These are phyloP conservation scores for Hemithea aestivaria DNA, from an alignment of 2,888 invertebrate species.

Conservation along the genomic window DNA sequence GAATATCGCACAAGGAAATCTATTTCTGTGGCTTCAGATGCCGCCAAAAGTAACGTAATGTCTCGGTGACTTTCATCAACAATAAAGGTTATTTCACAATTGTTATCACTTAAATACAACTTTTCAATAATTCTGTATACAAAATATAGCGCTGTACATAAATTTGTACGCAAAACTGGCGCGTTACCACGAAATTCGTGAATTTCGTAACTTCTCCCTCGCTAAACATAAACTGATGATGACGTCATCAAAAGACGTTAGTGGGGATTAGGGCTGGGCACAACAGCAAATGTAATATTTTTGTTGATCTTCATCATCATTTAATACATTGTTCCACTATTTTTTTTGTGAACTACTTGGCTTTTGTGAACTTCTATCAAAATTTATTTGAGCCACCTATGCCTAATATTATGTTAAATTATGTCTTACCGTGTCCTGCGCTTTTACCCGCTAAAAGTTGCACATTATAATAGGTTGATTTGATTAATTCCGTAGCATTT, in stretches of 20 bases:
- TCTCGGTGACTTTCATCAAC: constrained; percentile 36
- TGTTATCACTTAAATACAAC: constrained; percentile 9
- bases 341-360: constrained; percentile 3
- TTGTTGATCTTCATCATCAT: too few relatives aligned
- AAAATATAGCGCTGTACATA: constrained; percentile 33
- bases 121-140: constrained; percentile 10
- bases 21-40: constrained; percentile 73
- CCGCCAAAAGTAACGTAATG: constrained; percentile 73
- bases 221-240: constrained; percentile 69
- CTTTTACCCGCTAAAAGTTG: too few relatives aligned
- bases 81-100: constrained; percentile 21
- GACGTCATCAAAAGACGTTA: constrained; percentile 64
- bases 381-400: too few relatives aligned
- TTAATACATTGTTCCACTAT: too few relatives aligned
- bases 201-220: constrained; percentile 58
- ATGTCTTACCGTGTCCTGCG: too few relatives aligned
- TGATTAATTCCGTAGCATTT: too few relatives aligned
- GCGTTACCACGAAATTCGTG: constrained; percentile 40
- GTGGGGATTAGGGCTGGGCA: constrained; percentile 11
- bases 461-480: too few relatives aligned
- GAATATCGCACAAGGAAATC: constrained; percentile 71
- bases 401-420: too few relatives aligned
- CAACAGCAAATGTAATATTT: constrained; percentile 4
- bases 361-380: too few relatives aligned
- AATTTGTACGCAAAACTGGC: constrained; percentile 39